Conservation (phyloP, 2,113 vertebrate species). For the Steatornis caripensis region DNA sequence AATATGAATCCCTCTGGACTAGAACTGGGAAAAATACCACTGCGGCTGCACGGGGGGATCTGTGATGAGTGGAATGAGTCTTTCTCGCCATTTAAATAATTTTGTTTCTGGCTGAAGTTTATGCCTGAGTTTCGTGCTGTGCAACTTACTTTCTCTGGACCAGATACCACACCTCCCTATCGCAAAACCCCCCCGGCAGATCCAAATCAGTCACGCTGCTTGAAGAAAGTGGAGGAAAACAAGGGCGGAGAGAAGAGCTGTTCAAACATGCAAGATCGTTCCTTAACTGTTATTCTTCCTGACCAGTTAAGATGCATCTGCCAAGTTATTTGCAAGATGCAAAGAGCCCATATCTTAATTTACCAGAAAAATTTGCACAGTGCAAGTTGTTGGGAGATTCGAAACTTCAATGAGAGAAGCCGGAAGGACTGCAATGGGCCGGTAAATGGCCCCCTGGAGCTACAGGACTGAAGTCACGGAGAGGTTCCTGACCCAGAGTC, state of each 20-base stretch:
- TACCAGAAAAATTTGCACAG: neutral
- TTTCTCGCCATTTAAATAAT: neutral
- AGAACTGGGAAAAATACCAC: neutral
- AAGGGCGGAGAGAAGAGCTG: neutral
- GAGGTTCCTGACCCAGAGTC: neutral
- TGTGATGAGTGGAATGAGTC: neutral
- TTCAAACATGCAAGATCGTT: neutral
- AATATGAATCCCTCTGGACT: neutral
- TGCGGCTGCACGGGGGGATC: neutral
- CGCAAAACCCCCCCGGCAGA: neutral
- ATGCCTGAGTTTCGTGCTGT: neutral
- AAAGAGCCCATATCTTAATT: neutral
- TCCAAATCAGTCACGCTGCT: accelerated
- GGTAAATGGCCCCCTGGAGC: neutral
- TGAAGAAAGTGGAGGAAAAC: neutral
- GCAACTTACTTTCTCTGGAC: neutral
- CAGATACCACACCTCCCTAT: neutral
- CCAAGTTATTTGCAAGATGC: neutral
- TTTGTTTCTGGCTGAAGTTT: neutral
- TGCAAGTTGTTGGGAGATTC: neutral
- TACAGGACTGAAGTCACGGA: neutral
- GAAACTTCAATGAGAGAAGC: neutral
- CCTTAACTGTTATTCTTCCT: neutral
- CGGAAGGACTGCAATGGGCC: neutral
- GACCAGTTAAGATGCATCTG: neutral